These are phyloP conservation scores for Oreochromis tanganicae DNA, from an alignment of 2,113 vertebrate species.

Conservation along the genomic window DNA sequence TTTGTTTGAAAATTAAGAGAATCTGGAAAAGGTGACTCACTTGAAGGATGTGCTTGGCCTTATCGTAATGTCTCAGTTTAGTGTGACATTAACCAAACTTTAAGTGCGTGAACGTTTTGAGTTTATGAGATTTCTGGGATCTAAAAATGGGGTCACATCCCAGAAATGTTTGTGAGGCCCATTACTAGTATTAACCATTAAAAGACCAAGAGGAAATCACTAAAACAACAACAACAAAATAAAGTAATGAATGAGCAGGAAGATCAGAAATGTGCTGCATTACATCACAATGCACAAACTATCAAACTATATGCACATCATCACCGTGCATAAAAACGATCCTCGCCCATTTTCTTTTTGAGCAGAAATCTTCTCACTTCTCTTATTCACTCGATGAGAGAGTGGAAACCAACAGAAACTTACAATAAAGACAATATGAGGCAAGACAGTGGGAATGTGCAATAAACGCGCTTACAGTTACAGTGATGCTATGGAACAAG, in stretches of 20 bases:
- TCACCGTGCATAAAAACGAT: background rate
- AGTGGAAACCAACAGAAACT: constrained; percentile 19
- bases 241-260: background rate
- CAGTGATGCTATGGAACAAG: constrained; percentile 29
- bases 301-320: background rate
- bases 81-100: background rate
- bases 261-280: background rate
- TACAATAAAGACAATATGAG: constrained; percentile 18
- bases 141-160: background rate
- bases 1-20: background rate
- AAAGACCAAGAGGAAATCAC: background rate
- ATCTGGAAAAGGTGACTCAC: background rate
- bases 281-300: background rate
- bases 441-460: constrained; percentile 2
- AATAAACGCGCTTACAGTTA: constrained; percentile 11
- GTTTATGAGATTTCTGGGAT: background rate
- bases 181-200: background rate
- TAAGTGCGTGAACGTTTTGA: background rate
- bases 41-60: background rate
- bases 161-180: background rate
- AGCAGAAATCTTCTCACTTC: background rate
- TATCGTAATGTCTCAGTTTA: background rate
- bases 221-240: background rate
- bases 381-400: background rate
- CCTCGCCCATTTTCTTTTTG: too few relatives aligned